Evolutionary conservation across 2,888 invertebrate species (phyloP).

Genomic region (Oscheius myriophilus): DNA sequence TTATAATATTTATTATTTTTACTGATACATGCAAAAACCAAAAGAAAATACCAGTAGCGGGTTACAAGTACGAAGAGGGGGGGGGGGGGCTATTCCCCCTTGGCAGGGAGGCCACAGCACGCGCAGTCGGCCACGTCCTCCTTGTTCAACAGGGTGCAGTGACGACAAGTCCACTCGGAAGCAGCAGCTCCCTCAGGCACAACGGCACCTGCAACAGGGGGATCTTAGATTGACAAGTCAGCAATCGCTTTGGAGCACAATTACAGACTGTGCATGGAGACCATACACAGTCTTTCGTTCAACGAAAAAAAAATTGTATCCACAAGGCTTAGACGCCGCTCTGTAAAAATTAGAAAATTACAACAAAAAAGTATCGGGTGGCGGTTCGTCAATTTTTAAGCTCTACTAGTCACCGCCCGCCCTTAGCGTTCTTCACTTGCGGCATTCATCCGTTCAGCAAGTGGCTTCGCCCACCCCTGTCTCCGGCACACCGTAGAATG

Average conservation of each 20-base stretch:
- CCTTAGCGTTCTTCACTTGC: no score
- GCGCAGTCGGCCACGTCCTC: conserved; percentile 56
- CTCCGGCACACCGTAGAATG: no score
- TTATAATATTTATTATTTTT: no score
- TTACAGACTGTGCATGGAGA: background rate
- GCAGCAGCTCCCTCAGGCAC: background rate
- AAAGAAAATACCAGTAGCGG: conserved; percentile 7
- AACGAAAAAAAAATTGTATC: no score
- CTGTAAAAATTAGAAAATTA: no score
- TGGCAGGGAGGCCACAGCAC: conserved; percentile 65
- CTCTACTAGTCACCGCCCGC: no score
- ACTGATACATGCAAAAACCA: background rate
- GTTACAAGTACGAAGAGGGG: background rate
- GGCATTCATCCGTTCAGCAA: no score
- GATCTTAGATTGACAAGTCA: background rate
- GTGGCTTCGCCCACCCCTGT: no score
- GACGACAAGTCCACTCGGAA: conserved; percentile 56
- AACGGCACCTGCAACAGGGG: conserved; percentile 11
- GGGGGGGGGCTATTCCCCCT: background rate
- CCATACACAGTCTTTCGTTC: no score
- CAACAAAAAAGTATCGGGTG: no score
- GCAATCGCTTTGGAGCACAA: background rate
- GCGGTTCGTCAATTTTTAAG: no score
- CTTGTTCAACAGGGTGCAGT: conserved; percentile 68
- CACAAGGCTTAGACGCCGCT: no score